A percentile compares a stretch with the other conserved stretches of the same genome.
Evolutionary conservation across 1,140 invertebrate species (phyloP).

Genomic region (Teleogryllus occipitalis): DNA sequence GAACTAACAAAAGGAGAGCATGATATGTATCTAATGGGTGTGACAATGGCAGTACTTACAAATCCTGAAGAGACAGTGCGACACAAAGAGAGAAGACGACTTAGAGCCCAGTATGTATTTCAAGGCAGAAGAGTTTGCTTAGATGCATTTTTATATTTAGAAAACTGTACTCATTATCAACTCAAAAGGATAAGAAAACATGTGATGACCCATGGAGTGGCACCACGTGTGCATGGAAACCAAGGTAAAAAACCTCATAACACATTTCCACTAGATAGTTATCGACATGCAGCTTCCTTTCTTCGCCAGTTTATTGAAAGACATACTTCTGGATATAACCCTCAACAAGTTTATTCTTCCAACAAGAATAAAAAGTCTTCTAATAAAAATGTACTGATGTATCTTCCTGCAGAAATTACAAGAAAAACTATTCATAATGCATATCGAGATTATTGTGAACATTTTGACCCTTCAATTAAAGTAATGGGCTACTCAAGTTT

Average conservation of each 20-base stretch:
- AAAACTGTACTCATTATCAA: constrained; percentile 73
- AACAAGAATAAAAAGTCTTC: constrained; percentile 31
- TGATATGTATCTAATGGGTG: constrained; percentile 70
- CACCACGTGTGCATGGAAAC: constrained; percentile 66
- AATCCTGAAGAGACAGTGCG: constrained; percentile 64
- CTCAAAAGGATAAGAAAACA: constrained; percentile 68
- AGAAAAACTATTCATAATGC: constrained; percentile 62
- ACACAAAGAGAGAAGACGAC: constrained; percentile 59
- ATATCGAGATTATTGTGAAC: constrained; percentile 61
- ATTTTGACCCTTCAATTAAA: constrained; percentile 44
- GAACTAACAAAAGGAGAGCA: constrained; percentile 66
- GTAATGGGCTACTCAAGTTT: constrained; percentile 73
- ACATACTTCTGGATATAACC: constrained; percentile 33
- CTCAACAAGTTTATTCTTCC: not conserved
- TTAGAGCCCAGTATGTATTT: constrained; percentile 62
- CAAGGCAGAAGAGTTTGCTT: constrained; percentile 65
- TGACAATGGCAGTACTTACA: constrained; percentile 67
- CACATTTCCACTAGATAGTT: constrained; percentile 67
- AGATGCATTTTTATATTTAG: constrained; percentile 68
- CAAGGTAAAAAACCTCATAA: constrained; percentile 74
- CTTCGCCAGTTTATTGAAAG: constrained; percentile 60
- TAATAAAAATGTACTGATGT: constrained; percentile 46
- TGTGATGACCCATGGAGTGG: constrained; percentile 66
- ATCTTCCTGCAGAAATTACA: constrained; percentile 58
- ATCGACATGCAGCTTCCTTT: constrained; percentile 65